These are phyloP conservation scores for Griposia aprilina DNA, from an alignment of 2,888 invertebrate species.

Conservation along the genomic window DNA sequence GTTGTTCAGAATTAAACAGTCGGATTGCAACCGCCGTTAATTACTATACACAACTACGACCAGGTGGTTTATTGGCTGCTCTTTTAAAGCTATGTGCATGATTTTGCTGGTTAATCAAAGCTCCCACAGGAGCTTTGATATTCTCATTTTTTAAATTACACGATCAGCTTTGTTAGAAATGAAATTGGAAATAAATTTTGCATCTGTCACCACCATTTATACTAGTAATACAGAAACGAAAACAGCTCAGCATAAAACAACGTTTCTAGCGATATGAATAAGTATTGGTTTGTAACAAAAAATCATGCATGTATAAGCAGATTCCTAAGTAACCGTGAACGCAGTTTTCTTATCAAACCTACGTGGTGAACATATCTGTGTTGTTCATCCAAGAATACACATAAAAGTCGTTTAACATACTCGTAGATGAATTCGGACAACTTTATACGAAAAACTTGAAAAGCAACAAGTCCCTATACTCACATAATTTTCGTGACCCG, in stretches of 20 bases:
- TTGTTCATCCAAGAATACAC: background rate
- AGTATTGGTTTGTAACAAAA: background rate
- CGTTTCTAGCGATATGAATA: background rate
- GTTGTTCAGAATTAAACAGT: conserved; percentile 87
- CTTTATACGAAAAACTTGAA: background rate
- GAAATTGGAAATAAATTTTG: conserved; percentile 28
- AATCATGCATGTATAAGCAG: background rate
- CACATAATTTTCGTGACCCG: conserved; percentile 24
- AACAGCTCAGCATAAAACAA: background rate
- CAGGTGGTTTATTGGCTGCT: conserved; percentile 84
- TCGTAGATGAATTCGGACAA: background rate
- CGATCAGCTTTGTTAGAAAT: conserved; percentile 18
- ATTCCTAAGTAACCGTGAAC: background rate
- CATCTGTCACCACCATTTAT: conserved; percentile 1
- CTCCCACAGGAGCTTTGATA: conserved; percentile 34
- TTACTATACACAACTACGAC: conserved; percentile 85
- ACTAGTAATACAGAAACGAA: background rate
- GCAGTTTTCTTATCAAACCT: background rate
- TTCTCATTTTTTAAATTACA: conserved; percentile 22
- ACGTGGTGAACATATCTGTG: background rate
- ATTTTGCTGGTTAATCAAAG: conserved; percentile 70
- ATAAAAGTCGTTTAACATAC: background rate
- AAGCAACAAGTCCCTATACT: conserved; percentile 54
- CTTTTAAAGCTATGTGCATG: conserved; percentile 76
- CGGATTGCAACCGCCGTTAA: conserved; percentile 87